These are phyloP conservation scores for Hylia prasina DNA, from an alignment of 2,113 vertebrate genomes.

Conservation along the genomic window DNA sequence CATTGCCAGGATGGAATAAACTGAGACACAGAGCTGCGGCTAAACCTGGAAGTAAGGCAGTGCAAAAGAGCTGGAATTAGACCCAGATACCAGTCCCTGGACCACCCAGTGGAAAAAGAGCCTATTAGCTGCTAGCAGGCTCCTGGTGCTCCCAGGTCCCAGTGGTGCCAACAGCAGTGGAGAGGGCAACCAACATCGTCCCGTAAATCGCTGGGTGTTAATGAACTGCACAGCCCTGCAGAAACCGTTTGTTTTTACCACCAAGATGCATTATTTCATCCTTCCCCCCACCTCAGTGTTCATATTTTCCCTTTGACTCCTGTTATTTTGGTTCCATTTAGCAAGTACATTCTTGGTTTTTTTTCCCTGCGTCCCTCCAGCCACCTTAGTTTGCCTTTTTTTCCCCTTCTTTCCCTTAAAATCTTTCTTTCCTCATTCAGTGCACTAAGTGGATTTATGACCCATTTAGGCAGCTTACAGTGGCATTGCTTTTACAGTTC, in stretches of 20 bases:
- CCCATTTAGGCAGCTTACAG: slow-evolving; percentile 52
- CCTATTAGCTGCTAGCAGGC: background rate
- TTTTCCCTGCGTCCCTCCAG: background rate
- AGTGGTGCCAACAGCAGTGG: background rate
- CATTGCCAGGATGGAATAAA: background rate
- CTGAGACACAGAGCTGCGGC: rapidly evolving
- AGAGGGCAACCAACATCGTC: slow-evolving; percentile 15
- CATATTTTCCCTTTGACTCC: slow-evolving; percentile 60
- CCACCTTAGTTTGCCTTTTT: slow-evolving; percentile 32
- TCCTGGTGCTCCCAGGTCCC: background rate
- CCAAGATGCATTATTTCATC: slow-evolving; percentile 56
- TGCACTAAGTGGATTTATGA: slow-evolving; percentile 50
- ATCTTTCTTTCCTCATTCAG: slow-evolving; percentile 19
- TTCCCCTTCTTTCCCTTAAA: background rate
- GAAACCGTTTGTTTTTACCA: slow-evolving; percentile 45
- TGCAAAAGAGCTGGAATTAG: background rate
- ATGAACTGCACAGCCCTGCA: slow-evolving; percentile 42
- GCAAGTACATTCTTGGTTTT: background rate
- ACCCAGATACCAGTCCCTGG: background rate
- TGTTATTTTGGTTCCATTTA: slow-evolving; percentile 47
- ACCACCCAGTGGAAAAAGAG: slow-evolving; percentile 24
- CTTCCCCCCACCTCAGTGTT: background rate
- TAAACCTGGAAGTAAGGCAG: background rate
- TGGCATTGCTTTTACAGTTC: slow-evolving; percentile 56
- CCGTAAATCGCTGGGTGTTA: background rate